These are phyloP conservation scores for Sebastes steindachneri DNA, from an alignment of 2,797 vertebrate species.

Conservation along the genomic window DNA sequence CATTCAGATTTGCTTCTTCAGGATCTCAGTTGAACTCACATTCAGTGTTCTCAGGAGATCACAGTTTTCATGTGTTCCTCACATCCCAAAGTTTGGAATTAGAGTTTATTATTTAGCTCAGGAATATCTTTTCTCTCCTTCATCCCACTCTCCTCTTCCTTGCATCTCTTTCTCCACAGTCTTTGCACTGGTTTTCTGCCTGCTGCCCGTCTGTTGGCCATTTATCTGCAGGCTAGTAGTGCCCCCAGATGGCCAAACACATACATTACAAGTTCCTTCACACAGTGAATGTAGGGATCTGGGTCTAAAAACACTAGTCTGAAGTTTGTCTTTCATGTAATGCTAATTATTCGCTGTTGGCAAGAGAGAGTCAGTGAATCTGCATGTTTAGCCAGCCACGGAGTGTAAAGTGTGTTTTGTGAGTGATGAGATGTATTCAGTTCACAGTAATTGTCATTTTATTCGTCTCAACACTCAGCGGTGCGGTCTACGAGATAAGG, in stretches of 20 bases:
- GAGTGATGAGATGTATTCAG: neutral
- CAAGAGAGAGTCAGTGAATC: constrained; percentile 5
- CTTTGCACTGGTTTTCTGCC: constrained; percentile 51
- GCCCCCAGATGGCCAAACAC: constrained; percentile 78
- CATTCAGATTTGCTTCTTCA: neutral
- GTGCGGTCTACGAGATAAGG: neutral
- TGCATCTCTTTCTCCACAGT: constrained; percentile 50
- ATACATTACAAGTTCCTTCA: constrained; percentile 68
- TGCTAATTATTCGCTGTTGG: constrained; percentile 15
- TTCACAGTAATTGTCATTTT: neutral
- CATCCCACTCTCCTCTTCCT: constrained; percentile 53
- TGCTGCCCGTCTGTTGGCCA: constrained; percentile 34
- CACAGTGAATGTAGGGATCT: constrained; percentile 1
- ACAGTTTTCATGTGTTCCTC: constrained; percentile 12
- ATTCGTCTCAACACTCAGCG: neutral
- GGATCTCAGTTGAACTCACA: neutral
- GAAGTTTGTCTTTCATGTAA: constrained; percentile 43
- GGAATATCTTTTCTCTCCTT: constrained; percentile 51
- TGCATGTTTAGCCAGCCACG: neutral
- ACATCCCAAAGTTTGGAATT: constrained; percentile 47
- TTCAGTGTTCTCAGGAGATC: constrained; percentile 10
- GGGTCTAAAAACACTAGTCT: constrained; percentile 24
- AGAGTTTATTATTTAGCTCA: constrained; percentile 34
- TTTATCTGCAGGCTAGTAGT: constrained; percentile 76
- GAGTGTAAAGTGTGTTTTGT: neutral